Base-by-base conservation (phyloP, 2,113 vertebrate species). In the Corvus moneduloides region DNA sequence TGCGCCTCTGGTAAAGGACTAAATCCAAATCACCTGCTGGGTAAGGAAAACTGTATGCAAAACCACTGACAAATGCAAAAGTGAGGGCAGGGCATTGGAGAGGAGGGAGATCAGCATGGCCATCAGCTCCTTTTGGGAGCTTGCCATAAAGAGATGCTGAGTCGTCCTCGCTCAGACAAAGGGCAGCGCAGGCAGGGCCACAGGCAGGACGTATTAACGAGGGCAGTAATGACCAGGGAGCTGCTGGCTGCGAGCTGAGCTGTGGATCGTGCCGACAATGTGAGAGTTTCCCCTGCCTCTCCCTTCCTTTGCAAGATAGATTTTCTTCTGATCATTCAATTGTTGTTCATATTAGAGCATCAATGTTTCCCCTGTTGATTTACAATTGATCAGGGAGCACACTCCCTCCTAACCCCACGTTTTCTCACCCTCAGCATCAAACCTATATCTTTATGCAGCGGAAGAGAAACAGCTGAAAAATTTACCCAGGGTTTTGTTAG, bases 251-350 rank as follows among this genome's bases (percentile, higher is more conserved):
- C 32, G 2, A 92, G 75, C 41, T 9, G 30, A 48, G 76, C 81
- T 0, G 10, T n/a, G 44, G n/a, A 69, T 82, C 21, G 4, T 6
- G 9, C 49, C 3, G 13, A 52, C 73, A 51, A 4, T 0, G 5
- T 8, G 1, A 48, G 89, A 72, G 33, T 16, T 94, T 69, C 78
- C 48, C 79, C 67, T 35, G 52, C 55, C 39, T 46, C 52, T 27
- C 58, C 71, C 71, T 94, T 51, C 81, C 56, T 84, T 83, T 79
- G 35, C 44, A 46, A 87, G 83, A 93, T 39, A 67, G 91, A 96
- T 97, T 94, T 97, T 87, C 63, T 54, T 94, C 86, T 75, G 85
- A 94, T 91, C 5, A 5, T 77, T 94, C 91, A 66, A 48, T 76
- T 95, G 81, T 68, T 92, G 94, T 96, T 87, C 68, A 33, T 64